Evolutionary conservation across 53 echinoderm and acorn worm species (phyloP), one percentile per base, ranked within the genome.

Genomic region (Astropecten irregularis): DNA sequence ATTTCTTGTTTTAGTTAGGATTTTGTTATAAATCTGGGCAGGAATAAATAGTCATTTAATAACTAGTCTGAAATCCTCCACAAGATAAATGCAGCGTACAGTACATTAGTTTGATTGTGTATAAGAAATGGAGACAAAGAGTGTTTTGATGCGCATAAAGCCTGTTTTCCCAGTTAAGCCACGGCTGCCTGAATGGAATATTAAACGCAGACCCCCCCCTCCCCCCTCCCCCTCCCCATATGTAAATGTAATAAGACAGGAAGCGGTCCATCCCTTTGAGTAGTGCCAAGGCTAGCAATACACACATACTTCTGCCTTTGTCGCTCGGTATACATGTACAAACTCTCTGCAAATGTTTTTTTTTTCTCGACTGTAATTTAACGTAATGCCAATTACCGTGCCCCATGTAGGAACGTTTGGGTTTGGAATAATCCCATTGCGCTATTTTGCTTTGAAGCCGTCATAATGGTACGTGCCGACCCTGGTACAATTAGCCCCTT

Each of bases 201-300:
- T 65, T 37, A 65, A 37, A 37, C 36, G 13, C 22, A 13, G 10
- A 27, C 10, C n/a, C n/a, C n/a, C n/a, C n/a, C n/a, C n/a, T n/a
- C n/a, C n/a, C n/a, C n/a, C n/a, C n/a, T n/a, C n/a, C n/a, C n/a
- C n/a, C n/a, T n/a, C n/a, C n/a, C n/a, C 20, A 29, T 38, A 37
- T 65, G 76, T 57, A 38, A 76, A 76, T 76, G 38, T 39, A 76
- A 76, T 76, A 76, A 76, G 11, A 20, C 13, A 19, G 21, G 34
- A 14, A 57, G 76, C 76, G 76, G 76, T 18, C 30, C 26, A 16
- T 38, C 19, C 26, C 40, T 76, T 76, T 76, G 55, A 76, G n/a
- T 76, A n/a, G 16, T 4, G 56, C 76, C 76, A 76, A 76, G 76
- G 76, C 76, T 76, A n/a, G n/a, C n/a, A n/a, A n/a, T n/a, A n/a